Base-by-base conservation (phyloP, 2,113 vertebrate genomes). In the Pyrgilauda ruficollis region DNA sequence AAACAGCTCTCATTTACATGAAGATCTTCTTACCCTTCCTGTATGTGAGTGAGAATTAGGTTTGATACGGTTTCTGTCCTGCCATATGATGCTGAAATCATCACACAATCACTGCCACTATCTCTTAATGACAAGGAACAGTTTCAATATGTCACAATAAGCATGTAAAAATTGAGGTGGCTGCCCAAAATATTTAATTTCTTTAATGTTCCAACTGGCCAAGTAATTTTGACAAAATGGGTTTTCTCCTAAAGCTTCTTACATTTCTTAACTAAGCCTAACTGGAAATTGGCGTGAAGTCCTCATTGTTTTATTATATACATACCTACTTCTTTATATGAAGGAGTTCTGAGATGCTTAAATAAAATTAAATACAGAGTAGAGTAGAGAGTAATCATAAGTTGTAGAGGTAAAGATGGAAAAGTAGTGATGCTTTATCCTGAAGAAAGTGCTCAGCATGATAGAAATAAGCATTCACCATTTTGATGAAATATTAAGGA, bases 11-110 rank as follows among this genome's bases (percentile, higher is more conserved):
- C 63, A 82, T 93, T 95, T 84, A 41, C 52, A 63, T 83, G 15
- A 63, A 90, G 55, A n/a, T 69, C n/a, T 74, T 87, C 74, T 93
- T 88, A 67, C 43, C 63, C 64, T 88, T 90, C 84, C 90, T 86
- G 19, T 20, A 6, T 30, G 27, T 58, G 68, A 77, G 39, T 64
- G 50, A 63, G 35, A 58, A 69, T 66, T 47, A 63, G 18, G 35
- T 72, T 93, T 2, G 2, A 59, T 72, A 39, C 44, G 66, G 58
- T 89, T 87, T 83, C 18, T 87, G 6, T 90, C 22, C 43, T 69
- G n/a, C 18, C 55, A 63, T 80, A 78, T 6, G 7, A 46, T 67
- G 16, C 56, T 86, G 67, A 88, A 90, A 50, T 90, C 35, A 83
- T 85, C 33, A 52, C 76, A 74, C 6, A 24, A 7, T 87, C 50